A percentile compares a stretch with the other conserved stretches of the same genome.
Evolutionary conservation across 2,797 vertebrate species (phyloP).

Genomic region (Alosa sapidissima): DNA sequence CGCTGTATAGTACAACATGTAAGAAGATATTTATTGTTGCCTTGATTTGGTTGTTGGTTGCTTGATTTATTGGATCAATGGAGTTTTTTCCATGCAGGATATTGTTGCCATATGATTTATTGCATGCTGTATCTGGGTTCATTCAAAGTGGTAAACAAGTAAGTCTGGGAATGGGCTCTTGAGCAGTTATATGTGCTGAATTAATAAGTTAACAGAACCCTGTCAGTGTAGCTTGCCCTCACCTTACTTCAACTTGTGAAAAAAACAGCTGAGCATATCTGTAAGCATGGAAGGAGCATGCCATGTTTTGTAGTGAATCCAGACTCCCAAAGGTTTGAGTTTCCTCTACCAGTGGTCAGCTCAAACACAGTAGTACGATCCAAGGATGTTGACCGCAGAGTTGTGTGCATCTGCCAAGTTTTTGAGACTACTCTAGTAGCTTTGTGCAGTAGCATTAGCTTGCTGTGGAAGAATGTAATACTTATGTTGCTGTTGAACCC

Average conservation of each 20-base stretch:
- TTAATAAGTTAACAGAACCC: background rate
- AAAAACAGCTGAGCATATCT: background rate
- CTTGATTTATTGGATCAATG: background rate
- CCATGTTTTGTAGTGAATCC: background rate
- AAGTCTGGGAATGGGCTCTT: background rate
- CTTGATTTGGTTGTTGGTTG: background rate
- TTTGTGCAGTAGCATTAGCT: slow-evolving; percentile 34
- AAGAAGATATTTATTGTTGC: background rate
- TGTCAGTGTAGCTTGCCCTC: slow-evolving; percentile 19
- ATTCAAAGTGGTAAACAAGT: background rate
- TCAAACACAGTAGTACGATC: slow-evolving; percentile 46
- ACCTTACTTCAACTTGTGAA: slow-evolving; percentile 36
- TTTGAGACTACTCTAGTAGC: slow-evolving; percentile 14
- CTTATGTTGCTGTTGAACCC: slow-evolving; percentile 30
- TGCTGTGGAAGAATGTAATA: slow-evolving; percentile 31
- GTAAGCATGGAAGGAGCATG: background rate
- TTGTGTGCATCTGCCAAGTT: slow-evolving; percentile 7
- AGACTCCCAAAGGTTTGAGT: slow-evolving; percentile 16
- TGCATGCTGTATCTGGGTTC: background rate
- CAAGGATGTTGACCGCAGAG: slow-evolving; percentile 42
- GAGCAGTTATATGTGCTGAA: background rate
- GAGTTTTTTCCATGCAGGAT: background rate
- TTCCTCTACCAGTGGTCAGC: slow-evolving; percentile 35
- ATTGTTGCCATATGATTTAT: background rate
- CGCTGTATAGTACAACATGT: background rate